These are phyloP conservation scores for Busseola fusca DNA, from an alignment of 2,888 invertebrate species.

Conservation along the genomic window DNA sequence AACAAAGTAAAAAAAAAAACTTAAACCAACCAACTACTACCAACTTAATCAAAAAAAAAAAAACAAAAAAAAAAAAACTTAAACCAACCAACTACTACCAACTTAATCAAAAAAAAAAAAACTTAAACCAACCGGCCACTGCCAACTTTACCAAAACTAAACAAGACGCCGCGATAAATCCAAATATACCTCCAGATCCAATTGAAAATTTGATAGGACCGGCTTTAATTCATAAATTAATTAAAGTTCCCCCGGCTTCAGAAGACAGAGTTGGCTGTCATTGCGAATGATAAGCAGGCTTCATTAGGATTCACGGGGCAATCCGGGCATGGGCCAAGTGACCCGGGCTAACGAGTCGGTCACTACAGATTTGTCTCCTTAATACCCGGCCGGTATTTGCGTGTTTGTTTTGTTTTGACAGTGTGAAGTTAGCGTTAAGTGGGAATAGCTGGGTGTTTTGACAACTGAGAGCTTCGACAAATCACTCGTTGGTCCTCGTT, in stretches of 20 bases:
- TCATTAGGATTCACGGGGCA: constrained; percentile 77
- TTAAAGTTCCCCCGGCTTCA: constrained; percentile 76
- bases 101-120: constrained; percentile 12
- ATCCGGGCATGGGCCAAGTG: constrained; percentile 55
- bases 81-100: constrained; percentile 8
- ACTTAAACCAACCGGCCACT: constrained; percentile 5
- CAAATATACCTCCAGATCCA: constrained; percentile 62
- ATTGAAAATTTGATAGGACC: constrained; percentile 76
- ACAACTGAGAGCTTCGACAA: neutral
- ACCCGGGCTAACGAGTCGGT: constrained; percentile 75
- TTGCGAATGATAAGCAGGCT: constrained; percentile 84
- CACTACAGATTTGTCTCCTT: constrained; percentile 79
- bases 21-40: constrained; percentile 7
- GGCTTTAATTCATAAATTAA: constrained; percentile 86
- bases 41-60: constrained; percentile 38
- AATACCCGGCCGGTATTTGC: constrained; percentile 70
- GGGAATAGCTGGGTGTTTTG: neutral
- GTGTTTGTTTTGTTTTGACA: constrained; percentile 51
- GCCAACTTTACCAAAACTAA: constrained; percentile 41
- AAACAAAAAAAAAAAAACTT: constrained; percentile 5
- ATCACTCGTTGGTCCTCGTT: neutral
- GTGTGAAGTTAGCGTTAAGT: constrained; percentile 19
- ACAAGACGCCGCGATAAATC: constrained; percentile 47
- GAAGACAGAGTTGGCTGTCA: constrained; percentile 75
- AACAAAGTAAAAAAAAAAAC: constrained; percentile 3